Base-by-base conservation (phyloP, 2,888 invertebrate species). In the Heliconius charithonia region DNA sequence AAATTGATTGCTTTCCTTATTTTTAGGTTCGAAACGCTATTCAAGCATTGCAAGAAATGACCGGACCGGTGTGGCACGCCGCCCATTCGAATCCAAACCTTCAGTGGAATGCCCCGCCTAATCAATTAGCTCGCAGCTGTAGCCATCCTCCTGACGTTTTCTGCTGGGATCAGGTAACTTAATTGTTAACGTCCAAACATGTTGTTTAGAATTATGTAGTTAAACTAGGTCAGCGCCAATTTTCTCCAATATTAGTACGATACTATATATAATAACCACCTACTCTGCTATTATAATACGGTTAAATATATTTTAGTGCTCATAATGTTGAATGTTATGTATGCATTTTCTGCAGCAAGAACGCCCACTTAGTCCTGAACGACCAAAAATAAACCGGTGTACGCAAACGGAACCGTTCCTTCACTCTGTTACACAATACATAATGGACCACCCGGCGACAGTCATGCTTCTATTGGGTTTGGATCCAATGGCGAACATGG, bases 81-180 rank as follows among this genome's bases (percentile, higher is more conserved):
- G 97, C 97, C n/a, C 97, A 97, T 87, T 98, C 98, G 80, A 98
- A 98, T 88, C 98, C 98, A 7, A 98, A 97, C 87, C 95, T 97
- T 62, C 96, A 97, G 82, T 96, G 91, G 93, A 96, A 92, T 83
- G 93, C 93, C 75, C 95, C 89, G 7, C 92, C 93, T 4, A 95
- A 95, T 81, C 92, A 96, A 81, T 95, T 98, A 75, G 97, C 97
- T 2, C 95, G 98, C 79, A 97, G 97, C 87, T 97, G 97, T 78
- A 98, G 98, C 3, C 98, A 98, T 92, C 98, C 98, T 0, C 97
- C 98, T 0, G 98, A 98, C 86, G 97, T 97, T 82, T 97, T 98
- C 90, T 97, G 97, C 85, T 97, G 97, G 96, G 97, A 97, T 85
- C 95, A 95, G 88, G 95, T 94, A 84, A 74, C 27, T 80, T 25